phyloP scores from a whole-genome alignment of 2,797 vertebrate genomes.

The Adelosebastes latens region DNA sequence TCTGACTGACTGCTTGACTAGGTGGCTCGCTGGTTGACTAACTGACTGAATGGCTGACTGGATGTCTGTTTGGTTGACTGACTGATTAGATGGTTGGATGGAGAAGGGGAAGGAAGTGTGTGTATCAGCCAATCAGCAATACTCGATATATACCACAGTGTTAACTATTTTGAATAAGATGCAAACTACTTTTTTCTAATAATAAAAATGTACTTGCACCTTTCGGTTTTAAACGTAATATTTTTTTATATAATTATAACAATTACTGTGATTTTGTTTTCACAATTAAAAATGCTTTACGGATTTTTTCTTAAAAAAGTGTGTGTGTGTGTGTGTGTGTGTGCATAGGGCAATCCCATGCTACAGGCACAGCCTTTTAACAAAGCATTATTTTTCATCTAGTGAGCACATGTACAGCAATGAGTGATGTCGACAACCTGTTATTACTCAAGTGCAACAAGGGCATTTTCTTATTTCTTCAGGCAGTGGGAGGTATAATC shows the following conservation, averaged over 20 bases:
- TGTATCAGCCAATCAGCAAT: neutral
- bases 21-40: conserved; percentile 31
- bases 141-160: neutral
- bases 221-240: neutral
- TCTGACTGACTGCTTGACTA: conserved; percentile 47
- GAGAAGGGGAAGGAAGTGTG: conserved; percentile 4
- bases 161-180: neutral
- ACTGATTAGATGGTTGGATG: conserved; percentile 17
- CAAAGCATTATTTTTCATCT: neutral
- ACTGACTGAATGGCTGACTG: conserved; percentile 29
- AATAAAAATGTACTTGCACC: neutral
- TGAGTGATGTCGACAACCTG: neutral
- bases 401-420: neutral
- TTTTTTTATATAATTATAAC: neutral
- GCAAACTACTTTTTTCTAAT: neutral
- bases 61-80: conserved; percentile 39
- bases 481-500: conserved; percentile 5
- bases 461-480: conserved; percentile 24
- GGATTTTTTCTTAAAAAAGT: neutral
- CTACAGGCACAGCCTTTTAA: neutral
- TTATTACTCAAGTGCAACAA: conserved; percentile 11
- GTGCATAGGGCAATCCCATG: neutral
- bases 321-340: no score
- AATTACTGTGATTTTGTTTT: neutral
- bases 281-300: neutral